Conservation (phyloP, 2,888 invertebrate genomes). For the Lagria hirta region DNA sequence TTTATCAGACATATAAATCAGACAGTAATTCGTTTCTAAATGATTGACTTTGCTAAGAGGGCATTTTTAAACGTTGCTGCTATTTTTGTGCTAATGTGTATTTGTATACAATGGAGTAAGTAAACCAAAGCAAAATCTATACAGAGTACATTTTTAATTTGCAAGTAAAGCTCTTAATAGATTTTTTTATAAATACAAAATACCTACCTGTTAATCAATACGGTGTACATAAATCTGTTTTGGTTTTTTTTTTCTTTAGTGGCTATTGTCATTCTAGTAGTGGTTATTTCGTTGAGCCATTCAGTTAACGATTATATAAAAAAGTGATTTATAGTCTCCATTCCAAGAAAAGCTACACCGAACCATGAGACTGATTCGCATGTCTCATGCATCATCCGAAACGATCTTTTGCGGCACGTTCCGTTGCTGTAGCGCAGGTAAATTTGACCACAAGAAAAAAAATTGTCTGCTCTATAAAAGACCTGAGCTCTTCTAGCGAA, state of each 20-base stretch:
- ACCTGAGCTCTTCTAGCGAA: slow-evolving; percentile 1
- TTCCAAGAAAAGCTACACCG: slow-evolving; percentile 24
- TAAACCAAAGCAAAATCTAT: no score
- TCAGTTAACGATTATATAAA: slow-evolving; percentile 14
- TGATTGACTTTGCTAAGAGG: no score
- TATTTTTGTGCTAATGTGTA: no score
- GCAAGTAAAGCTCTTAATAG: no score
- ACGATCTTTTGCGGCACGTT: slow-evolving; percentile 27
- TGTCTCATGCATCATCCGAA: slow-evolving; percentile 19
- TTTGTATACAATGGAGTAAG: no score
- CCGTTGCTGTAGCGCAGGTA: slow-evolving; percentile 12
- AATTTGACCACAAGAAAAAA: slow-evolving; percentile 6
- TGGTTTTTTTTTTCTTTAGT: neutral
- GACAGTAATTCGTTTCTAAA: slow-evolving; percentile 5
- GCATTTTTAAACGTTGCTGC: no score
- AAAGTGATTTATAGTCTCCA: slow-evolving; percentile 19
- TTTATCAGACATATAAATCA: slow-evolving; percentile 25
- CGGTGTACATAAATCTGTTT: no score
- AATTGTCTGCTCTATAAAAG: no score
- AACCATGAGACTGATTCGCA: slow-evolving; percentile 22
- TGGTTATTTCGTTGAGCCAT: neutral
- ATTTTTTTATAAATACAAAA: no score
- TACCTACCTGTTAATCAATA: no score
- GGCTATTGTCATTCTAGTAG: slow-evolving; percentile 1
- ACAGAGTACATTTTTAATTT: no score